A percentile compares a stretch with the other conserved stretches of the same genome.
Conservation (phyloP, 1,140 invertebrate species). For the Micrasema longulum region DNA sequence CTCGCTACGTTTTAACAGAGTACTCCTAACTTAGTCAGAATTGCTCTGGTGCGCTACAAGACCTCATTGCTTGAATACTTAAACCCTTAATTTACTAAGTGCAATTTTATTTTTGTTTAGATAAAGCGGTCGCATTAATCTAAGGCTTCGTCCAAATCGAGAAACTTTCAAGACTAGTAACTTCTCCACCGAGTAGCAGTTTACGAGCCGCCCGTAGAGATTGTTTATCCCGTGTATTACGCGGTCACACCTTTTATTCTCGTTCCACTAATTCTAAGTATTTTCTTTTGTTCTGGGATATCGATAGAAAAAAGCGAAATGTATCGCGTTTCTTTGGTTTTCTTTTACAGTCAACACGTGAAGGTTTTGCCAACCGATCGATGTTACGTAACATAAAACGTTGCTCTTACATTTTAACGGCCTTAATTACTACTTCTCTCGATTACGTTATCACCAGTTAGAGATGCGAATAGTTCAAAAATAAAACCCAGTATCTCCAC, state of each 20-base stretch:
- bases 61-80: slow-evolving; percentile 13
- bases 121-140: slow-evolving; percentile 10
- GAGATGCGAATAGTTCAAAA: no score
- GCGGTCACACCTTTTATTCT: neutral
- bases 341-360: slow-evolving; percentile 32
- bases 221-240: neutral
- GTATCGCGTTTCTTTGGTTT: slow-evolving; percentile 18
- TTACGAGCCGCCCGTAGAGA: neutral
- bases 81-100: slow-evolving; percentile 27
- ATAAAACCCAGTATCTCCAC: no score
- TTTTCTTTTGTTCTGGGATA: no score
- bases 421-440: no score
- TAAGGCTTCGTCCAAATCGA: neutral
- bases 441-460: no score
- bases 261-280: no score
- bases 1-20: no score
- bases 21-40: no score
- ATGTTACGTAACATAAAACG: neutral
- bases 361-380: slow-evolving; percentile 13
- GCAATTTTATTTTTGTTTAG: slow-evolving; percentile 31
- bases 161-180: slow-evolving; percentile 1
- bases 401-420: no score
- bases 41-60: neutral
- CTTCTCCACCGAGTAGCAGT: neutral
- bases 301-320: slow-evolving; percentile 1